These are phyloP conservation scores for Sylvilagus bachmani DNA, from an alignment of 2,113 vertebrate genomes.

Conservation along the genomic window DNA sequence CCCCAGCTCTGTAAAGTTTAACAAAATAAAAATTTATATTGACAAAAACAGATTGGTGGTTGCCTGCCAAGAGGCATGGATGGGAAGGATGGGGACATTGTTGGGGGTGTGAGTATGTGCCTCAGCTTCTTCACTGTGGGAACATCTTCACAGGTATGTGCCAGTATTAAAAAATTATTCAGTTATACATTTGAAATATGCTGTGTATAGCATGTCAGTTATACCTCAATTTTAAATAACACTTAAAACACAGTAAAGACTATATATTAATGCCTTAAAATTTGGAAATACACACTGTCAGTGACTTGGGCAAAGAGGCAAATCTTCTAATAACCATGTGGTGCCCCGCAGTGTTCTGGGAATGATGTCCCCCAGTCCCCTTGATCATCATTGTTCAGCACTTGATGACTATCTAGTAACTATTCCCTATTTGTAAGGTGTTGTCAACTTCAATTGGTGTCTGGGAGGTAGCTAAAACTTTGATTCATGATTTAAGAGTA, in stretches of 20 bases:
- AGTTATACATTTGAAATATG: constrained; percentile 33
- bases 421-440: neutral
- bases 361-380: neutral
- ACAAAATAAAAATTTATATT: constrained; percentile 13
- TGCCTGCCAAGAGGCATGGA: neutral
- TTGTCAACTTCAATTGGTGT: neutral
- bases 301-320: neutral
- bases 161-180: constrained; percentile 1
- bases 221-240: constrained; percentile 21
- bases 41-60: neutral
- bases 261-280: neutral
- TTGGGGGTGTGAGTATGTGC: neutral
- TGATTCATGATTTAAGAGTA: neutral
- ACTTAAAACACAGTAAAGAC: neutral
- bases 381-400: neutral
- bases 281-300: neutral
- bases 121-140: neutral
- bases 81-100: neutral
- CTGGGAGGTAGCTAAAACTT: constrained; percentile 41
- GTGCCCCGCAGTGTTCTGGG: neutral
- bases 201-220: neutral
- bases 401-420: neutral
- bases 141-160: neutral
- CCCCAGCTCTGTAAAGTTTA: neutral
- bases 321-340: neutral